These are phyloP conservation scores for Diplodus puntazzo DNA, from an alignment of 2,797 vertebrate species.

Conservation along the genomic window DNA sequence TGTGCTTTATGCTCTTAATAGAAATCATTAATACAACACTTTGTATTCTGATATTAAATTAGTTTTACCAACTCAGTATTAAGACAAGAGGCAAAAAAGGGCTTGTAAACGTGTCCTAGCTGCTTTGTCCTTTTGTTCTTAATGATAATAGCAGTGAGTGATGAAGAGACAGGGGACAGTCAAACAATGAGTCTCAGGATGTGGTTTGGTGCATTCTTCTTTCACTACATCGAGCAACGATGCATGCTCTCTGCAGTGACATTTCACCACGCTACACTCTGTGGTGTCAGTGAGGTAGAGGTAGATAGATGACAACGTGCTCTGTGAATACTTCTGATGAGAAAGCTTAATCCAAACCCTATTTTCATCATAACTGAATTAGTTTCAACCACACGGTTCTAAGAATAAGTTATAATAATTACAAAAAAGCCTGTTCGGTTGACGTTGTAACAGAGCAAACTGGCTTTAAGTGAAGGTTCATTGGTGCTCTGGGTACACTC, in stretches of 20 bases:
- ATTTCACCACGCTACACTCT: conserved; percentile 44
- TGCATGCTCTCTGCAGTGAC: conserved; percentile 66
- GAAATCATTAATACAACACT: neutral
- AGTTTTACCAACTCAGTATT: neutral
- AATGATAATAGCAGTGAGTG: neutral
- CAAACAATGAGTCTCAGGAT: conserved; percentile 79
- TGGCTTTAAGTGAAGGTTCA: neutral
- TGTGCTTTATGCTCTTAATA: neutral
- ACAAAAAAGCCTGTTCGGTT: neutral
- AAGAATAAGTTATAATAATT: too few relatives aligned
- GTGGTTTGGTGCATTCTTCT: conserved; percentile 82
- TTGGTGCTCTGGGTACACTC: neutral
- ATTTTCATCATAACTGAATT: neutral
- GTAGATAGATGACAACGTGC: neutral
- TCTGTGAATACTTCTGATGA: neutral
- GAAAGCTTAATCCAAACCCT: neutral
- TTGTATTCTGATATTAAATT: neutral
- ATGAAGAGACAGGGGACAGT: conserved; percentile 12
- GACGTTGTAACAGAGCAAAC: neutral
- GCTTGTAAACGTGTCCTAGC: neutral
- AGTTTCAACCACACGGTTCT: neutral
- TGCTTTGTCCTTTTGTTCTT: conserved; percentile 7
- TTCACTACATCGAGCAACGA: conserved; percentile 55
- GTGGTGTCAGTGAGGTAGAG: conserved; percentile 4
- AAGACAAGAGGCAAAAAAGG: neutral